Percentiles rank a stretch among this genome's conserved stretches.
phyloP scores from a whole-genome alignment of 1,140 invertebrate species.

The Coelopa frigida region DNA sequence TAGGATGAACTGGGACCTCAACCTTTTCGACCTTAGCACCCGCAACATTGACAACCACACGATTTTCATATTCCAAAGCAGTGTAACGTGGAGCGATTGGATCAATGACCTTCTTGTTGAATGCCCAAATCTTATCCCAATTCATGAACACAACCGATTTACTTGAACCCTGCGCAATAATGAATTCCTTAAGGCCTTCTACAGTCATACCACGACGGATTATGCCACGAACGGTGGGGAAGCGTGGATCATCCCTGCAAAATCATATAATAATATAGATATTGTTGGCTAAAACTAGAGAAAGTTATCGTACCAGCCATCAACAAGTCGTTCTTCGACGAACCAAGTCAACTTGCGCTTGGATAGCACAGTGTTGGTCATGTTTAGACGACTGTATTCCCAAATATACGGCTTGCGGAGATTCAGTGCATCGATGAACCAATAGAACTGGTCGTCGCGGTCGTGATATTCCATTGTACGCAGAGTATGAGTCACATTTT shows the following conservation, averaged over 20 bases:
- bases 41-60: constrained; percentile 65
- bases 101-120: constrained; percentile 97
- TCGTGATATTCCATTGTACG: constrained; percentile 99
- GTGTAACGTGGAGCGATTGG: constrained; percentile 87
- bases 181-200: constrained; percentile 94
- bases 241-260: constrained; percentile 83
- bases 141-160: constrained; percentile 98
- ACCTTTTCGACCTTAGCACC: constrained; percentile 55
- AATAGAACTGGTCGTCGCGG: constrained; percentile 95
- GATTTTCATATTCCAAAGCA: constrained; percentile 62
- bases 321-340: constrained; percentile 85
- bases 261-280: not conserved
- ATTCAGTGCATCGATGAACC: constrained; percentile 83
- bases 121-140: constrained; percentile 99
- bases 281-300: constrained; percentile 24
- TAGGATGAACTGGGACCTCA: constrained; percentile 82
- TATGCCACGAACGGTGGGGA: constrained; percentile 96
- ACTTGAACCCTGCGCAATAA: constrained; percentile 97
- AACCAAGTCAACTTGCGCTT: constrained; percentile 98
- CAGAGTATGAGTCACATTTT: constrained; percentile 94
- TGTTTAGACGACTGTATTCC: constrained; percentile 91
- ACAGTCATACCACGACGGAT: constrained; percentile 94
- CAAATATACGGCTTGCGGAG: constrained; percentile 90
- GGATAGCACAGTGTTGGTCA: constrained; percentile 96
- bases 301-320: constrained; percentile 67